A percentile compares a stretch with the other conserved stretches of the same genome.
Conservation (phyloP, 1,140 invertebrate species). For the Radopholus similis region DNA sequence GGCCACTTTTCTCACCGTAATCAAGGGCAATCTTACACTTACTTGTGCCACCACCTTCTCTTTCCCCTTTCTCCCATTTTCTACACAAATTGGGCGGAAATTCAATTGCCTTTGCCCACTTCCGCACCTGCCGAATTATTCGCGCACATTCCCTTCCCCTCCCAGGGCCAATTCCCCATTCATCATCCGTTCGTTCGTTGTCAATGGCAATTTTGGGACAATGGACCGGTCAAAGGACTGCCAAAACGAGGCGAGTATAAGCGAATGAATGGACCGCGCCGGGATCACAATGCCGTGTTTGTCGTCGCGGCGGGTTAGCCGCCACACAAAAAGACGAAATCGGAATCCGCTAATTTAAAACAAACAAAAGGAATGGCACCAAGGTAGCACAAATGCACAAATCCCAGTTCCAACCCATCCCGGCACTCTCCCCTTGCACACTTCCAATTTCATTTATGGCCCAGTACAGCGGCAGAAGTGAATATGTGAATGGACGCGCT, state of each 20-base stretch:
- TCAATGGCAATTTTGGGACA: neutral
- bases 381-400: too few relatives aligned
- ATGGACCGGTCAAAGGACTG: too few relatives aligned
- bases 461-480: too few relatives aligned
- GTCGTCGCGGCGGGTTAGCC: neutral
- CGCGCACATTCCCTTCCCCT: neutral
- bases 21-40: too few relatives aligned
- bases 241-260: too few relatives aligned
- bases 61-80: too few relatives aligned
- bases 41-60: too few relatives aligned
- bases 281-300: too few relatives aligned
- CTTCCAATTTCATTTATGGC: slow-evolving; percentile 1
- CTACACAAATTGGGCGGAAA: too few relatives aligned
- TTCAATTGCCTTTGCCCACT: neutral
- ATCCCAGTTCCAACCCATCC: neutral
- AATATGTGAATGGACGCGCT: neutral
- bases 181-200: neutral
- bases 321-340: neutral
- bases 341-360: neutral
- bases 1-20: too few relatives aligned
- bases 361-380: neutral
- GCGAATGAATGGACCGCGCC: too few relatives aligned
- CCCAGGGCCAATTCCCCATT: neutral
- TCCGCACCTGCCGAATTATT: neutral
- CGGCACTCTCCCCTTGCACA: neutral